Evolutionary conservation across 2,113 vertebrate species (phyloP).

Genomic region (Ctenodactylus gundi): DNA sequence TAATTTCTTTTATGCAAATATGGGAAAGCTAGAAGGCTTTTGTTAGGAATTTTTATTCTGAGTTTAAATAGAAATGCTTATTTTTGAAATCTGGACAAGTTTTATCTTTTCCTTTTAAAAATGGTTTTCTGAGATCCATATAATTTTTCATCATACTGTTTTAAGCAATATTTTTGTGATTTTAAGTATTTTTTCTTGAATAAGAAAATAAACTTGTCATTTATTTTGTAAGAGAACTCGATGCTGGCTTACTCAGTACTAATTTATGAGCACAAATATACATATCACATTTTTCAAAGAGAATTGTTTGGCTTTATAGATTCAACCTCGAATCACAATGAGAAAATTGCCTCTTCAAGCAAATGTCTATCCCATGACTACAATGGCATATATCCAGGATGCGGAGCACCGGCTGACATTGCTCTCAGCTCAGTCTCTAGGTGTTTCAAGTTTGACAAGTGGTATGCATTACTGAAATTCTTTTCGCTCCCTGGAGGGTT

Average conservation of each 20-base stretch:
- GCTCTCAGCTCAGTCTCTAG: conserved; percentile 92
- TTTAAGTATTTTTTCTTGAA: conserved; percentile 62
- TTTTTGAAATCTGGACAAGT: conserved; percentile 56
- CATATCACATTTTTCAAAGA: conserved; percentile 59
- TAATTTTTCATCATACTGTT: conserved; percentile 55
- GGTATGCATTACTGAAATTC: conserved; percentile 81
- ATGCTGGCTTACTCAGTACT: neutral
- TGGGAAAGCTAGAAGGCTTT: conserved; percentile 49
- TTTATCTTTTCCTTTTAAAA: conserved; percentile 42
- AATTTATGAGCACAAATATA: conserved; percentile 58
- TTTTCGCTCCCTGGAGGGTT: neutral
- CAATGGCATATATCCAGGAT: conserved; percentile 92
- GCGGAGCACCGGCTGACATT: conserved; percentile 84
- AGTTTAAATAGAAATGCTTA: conserved; percentile 58
- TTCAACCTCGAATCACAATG: conserved; percentile 91
- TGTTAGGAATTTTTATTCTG: conserved; percentile 53
- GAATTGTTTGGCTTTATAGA: conserved; percentile 82
- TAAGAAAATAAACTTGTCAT: conserved; percentile 49
- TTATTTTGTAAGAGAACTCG: conserved; percentile 58
- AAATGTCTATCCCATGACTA: conserved; percentile 94
- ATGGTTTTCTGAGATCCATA: neutral
- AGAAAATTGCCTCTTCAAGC: conserved; percentile 94
- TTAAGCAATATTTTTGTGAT: conserved; percentile 62
- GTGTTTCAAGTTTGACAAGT: conserved; percentile 87
- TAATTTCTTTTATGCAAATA: conserved; percentile 72